Percentiles rank a stretch among this genome's conserved stretches.
These are phyloP conservation scores for Aspidiotus rigidus DNA, from an alignment of 2,888 invertebrate genomes.

Conservation along the genomic window DNA sequence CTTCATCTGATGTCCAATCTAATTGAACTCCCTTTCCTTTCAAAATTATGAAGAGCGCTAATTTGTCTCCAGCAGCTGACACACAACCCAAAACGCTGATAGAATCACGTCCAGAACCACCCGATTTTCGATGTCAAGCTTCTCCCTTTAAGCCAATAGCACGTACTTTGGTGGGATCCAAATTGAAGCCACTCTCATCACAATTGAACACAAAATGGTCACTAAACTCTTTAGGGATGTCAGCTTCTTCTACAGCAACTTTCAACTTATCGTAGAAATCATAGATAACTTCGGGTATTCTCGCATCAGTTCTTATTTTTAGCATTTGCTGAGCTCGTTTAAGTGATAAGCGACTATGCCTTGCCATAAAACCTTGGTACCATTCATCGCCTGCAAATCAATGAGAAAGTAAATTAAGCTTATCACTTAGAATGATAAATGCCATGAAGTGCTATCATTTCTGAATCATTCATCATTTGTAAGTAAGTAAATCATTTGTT, in stretches of 20 bases:
- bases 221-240: neutral
- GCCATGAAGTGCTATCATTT: neutral
- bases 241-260: neutral
- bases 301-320: neutral
- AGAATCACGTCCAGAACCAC: conserved; percentile 39
- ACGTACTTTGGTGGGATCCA: conserved; percentile 38
- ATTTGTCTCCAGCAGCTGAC: conserved; percentile 37
- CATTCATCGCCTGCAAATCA: neutral
- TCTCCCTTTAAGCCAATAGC: conserved; percentile 39
- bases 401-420: no score
- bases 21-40: conserved; percentile 39
- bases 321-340: neutral
- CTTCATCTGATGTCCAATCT: conserved; percentile 6
- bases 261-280: neutral
- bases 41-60: conserved; percentile 40
- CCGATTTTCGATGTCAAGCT: conserved; percentile 37
- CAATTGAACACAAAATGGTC: neutral
- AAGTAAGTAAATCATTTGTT: neutral
- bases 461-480: neutral
- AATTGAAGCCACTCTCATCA: conserved; percentile 36
- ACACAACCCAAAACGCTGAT: conserved; percentile 39
- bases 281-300: neutral
- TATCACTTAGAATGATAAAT: neutral
- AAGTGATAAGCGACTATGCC: neutral
- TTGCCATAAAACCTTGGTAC: neutral